Evolutionary conservation across 2,888 invertebrate species (phyloP).

Genomic region (Anodontia alba): DNA sequence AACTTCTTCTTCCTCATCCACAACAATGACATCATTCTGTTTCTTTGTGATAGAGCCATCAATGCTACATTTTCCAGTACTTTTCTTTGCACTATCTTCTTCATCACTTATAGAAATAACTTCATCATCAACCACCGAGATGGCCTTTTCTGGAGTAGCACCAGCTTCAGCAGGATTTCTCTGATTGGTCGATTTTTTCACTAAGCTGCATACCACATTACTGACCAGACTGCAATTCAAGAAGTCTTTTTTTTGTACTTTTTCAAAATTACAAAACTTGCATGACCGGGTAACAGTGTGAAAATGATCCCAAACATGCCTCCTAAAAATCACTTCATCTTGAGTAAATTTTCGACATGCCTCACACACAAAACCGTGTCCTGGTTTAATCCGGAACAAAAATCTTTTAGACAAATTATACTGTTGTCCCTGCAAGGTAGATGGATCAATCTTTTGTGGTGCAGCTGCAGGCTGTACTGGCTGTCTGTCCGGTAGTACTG

Average conservation of each 20-base stretch:
- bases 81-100: constrained; percentile 31
- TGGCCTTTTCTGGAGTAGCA: background rate
- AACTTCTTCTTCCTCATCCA: constrained; percentile 48
- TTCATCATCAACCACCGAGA: constrained; percentile 32
- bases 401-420: constrained; percentile 27
- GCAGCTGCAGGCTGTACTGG: background rate
- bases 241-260: constrained; percentile 30
- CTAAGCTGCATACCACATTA: constrained; percentile 47
- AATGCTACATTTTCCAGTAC: background rate
- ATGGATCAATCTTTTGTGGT: background rate
- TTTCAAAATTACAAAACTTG: constrained; percentile 36
- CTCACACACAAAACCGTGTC: constrained; percentile 59
- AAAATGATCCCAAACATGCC: constrained; percentile 71
- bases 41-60: constrained; percentile 24
- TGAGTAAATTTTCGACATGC: constrained; percentile 55
- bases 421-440: background rate
- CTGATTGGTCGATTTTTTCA: constrained; percentile 16
- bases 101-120: constrained; percentile 65
- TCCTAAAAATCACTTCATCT: constrained; percentile 58
- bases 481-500: background rate
- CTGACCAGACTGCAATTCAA: constrained; percentile 42
- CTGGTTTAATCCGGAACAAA: constrained; percentile 51
- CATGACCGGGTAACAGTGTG: constrained; percentile 47
- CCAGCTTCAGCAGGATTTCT: constrained; percentile 22
- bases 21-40: constrained; percentile 31